Percentiles rank a stretch among this genome's conserved stretches.
Conservation (phyloP, 2,888 invertebrate genomes). For the Drosophila nr. medialis region DNA sequence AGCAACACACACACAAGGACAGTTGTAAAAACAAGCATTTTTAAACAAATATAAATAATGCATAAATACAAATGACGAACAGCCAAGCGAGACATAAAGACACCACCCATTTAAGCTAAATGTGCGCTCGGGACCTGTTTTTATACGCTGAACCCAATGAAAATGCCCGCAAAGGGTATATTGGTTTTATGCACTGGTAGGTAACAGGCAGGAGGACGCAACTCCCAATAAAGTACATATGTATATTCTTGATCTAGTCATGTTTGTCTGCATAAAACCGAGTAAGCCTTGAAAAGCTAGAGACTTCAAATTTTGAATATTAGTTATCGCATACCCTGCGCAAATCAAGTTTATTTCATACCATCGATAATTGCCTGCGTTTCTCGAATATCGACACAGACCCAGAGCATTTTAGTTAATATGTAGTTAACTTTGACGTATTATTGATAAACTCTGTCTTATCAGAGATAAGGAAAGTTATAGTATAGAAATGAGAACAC, state of each 20-base stretch:
- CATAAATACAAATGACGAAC: conserved; percentile 63
- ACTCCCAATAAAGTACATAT: too few relatives aligned
- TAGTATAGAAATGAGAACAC: not conserved
- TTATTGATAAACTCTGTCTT: not conserved
- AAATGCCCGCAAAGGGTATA: not conserved
- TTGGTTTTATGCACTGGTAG: not conserved
- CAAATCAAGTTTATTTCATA: not conserved
- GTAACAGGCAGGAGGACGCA: not conserved
- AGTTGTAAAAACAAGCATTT: conserved; percentile 32
- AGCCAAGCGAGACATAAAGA: conserved; percentile 54
- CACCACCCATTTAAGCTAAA: conserved; percentile 72
- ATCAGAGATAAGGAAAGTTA: not conserved
- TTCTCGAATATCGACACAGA: not conserved
- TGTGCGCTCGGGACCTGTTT: conserved; percentile 43
- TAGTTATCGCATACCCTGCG: not conserved
- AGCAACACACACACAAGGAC: conserved; percentile 23
- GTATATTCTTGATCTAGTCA: too few relatives aligned
- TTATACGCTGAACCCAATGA: not conserved
- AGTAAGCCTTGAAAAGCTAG: too few relatives aligned
- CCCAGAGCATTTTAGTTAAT: too few relatives aligned
- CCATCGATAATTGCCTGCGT: not conserved
- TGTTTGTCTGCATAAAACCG: too few relatives aligned
- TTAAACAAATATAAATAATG: conserved; percentile 67
- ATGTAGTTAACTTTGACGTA: too few relatives aligned
- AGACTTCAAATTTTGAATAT: not conserved